Evolutionary conservation across 2,113 vertebrate genomes (phyloP).

Genomic region (Psilopsiagon aurifrons): DNA sequence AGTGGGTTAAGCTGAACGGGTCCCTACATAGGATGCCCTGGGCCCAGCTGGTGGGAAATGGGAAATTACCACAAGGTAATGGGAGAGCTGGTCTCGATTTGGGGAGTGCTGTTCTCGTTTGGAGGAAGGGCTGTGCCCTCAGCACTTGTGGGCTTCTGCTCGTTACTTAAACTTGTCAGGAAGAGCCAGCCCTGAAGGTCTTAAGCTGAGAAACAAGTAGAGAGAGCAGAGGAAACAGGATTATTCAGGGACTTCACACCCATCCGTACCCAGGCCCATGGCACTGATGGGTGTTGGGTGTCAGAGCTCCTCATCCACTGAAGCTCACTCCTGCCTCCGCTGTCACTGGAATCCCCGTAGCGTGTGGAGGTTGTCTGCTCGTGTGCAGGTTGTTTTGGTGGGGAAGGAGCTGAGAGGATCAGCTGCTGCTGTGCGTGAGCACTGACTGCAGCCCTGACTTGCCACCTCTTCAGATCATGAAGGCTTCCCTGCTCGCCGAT

Average conservation of each 20-base stretch:
- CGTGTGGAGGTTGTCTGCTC: background rate
- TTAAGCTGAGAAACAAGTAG: background rate
- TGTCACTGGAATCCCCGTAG: background rate
- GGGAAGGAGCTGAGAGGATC: background rate
- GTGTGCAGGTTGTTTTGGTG: background rate
- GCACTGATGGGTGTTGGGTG: background rate
- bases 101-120: background rate
- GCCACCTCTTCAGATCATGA: constrained; percentile 86
- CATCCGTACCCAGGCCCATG: background rate
- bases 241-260: background rate
- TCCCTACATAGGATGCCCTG: background rate
- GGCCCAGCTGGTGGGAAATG: background rate
- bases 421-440: background rate
- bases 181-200: background rate
- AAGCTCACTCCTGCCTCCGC: background rate
- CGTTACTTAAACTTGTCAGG: background rate
- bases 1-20: background rate
- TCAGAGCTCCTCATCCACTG: background rate
- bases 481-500: constrained; percentile 90
- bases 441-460: background rate
- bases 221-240: background rate
- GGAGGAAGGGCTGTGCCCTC: background rate
- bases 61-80: no score
- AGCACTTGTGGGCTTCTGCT: rapidly evolving
- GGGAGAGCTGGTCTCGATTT: background rate